Evolutionary conservation across 2,113 vertebrate genomes (phyloP), one percentile per base, ranked within the genome.

Genomic region (Chrysochloris asiatica): DNA sequence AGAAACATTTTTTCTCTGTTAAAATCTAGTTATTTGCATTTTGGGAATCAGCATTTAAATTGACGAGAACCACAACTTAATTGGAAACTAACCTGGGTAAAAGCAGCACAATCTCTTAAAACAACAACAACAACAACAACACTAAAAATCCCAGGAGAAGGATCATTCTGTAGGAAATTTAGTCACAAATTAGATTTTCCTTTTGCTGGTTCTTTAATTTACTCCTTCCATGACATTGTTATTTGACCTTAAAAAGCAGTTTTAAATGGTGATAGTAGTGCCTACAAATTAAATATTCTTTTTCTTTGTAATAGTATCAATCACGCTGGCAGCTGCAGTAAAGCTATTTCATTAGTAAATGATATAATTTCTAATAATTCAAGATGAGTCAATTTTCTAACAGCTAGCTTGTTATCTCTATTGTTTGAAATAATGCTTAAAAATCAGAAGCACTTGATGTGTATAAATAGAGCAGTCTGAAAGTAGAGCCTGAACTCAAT

Each of bases 201-300:
- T 82, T 87, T 59, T 30, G 2, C 48, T 94, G 80, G 36, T 81
- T 8, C 14, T 92, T 96, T 56, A 88, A 93, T 43, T 54, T 95
- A 67, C 50, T 33, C 48, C 48, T 77, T 76, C 36, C 1, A 36
- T 43, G 63, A 71, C 78, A 59, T 91, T 71, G 36, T 59, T 85
- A 92, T 81, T 93, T 71, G 81, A 94, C 85, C 48, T 67, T 50
- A 59, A 86, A 96, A 95, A 85, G 67, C 92, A 73, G 72, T 26
- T 78, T 95, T 30, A 81, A 67, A 28, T 6, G 47, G 54, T 56
- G 26, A n/a, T 50, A 86, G 86, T 75, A 69, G 61, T 41, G 63
- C 30, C 28, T 43, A 48, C 30, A 69, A 93, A 92, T 88, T 65
- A 88, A 88, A 19, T 56, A 77, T 56, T 90, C 38, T 56, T 69